These are phyloP conservation scores for Drosophila paulistorum DNA, from an alignment of 1,140 invertebrate species.

Conservation along the genomic window DNA sequence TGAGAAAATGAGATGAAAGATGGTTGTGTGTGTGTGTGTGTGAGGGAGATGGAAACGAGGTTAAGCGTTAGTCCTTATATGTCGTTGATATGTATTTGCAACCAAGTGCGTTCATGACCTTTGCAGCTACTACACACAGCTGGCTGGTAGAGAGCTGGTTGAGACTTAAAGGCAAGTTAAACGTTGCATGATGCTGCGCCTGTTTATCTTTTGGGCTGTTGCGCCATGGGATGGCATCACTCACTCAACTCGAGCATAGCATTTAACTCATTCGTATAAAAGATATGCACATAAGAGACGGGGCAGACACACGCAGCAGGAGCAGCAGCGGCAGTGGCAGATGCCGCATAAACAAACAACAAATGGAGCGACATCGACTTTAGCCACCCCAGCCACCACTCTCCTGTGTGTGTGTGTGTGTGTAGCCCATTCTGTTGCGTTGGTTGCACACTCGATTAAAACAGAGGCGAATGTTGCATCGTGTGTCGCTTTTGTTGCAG, in stretches of 20 bases:
- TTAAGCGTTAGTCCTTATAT: neutral
- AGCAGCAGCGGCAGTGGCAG: neutral
- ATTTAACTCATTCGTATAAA: conserved; percentile 82
- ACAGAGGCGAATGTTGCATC: conserved; percentile 14
- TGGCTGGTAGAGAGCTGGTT: conserved; percentile 35
- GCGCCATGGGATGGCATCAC: conserved; percentile 79
- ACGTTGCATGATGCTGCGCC: conserved; percentile 71
- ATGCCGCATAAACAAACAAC: conserved; percentile 57
- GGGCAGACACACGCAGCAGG: conserved; percentile 16
- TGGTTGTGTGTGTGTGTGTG: too few relatives aligned
- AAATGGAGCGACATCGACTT: conserved; percentile 37
- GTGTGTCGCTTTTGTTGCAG: conserved; percentile 76
- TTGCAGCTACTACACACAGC: conserved; percentile 37
- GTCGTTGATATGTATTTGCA: conserved; percentile 22
- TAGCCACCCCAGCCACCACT: conserved; percentile 3
- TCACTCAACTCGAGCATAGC: conserved; percentile 80
- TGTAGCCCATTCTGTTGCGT: conserved; percentile 9
- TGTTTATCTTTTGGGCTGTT: conserved; percentile 78
- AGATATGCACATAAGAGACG: conserved; percentile 45
- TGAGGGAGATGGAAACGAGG: neutral
- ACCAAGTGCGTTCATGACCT: conserved; percentile 69
- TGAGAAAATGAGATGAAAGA: neutral
- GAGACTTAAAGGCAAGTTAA: conserved; percentile 69
- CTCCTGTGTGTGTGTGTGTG: conserved; percentile 2
- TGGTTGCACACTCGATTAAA: conserved; percentile 19